Evolutionary conservation across 2,113 vertebrate species (phyloP), one percentile per base, ranked within the genome.

Genomic region (Platichthys flesus): DNA sequence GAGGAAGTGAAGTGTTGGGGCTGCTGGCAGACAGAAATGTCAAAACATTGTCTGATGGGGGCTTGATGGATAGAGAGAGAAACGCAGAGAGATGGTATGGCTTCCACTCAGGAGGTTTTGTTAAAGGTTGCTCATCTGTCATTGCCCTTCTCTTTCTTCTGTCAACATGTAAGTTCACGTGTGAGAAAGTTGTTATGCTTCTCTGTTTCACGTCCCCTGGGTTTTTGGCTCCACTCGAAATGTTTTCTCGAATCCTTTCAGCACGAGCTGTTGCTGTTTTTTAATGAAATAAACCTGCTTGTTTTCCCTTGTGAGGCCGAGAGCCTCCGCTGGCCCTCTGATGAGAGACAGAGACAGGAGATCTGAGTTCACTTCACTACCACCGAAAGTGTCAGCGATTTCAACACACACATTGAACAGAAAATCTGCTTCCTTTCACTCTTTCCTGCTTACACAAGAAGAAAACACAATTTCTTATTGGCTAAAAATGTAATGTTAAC

Each of bases 1-100:
- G 67, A 55, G 42, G 59, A 71, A 45, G 67, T 51, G 66, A 72
- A 77, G 76, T 76, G 61, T 61, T 62, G 45, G 61, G 71, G 67
- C 40, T 14, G 51, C 64, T 21, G 51, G 72, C 10, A 4, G 75
- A 83, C 76, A 83, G 71, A 28, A 16, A 68, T 79, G 81, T 85
- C 76, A 86, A 79, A 83, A 80, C 62, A 59, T 28, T 61, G 69
- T 76, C 83, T 69, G 80, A 40, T 49, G 65, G 72, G 0, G 67
- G 66, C 37, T 47, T 70, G 74, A 88, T 65, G 77, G 76, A 76
- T 28, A 12, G 61, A 63, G 57, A 65, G 61, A 65, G 59, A 74
- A 18, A 69, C 40, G 74, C 28, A 51, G 24, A n/a, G 20, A 70
- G 59, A 28, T 7, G 35, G 59, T 40, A 37, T n/a, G 26, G n/a